Base-by-base conservation (phyloP, 2,888 invertebrate species). In the Bombylius major region DNA sequence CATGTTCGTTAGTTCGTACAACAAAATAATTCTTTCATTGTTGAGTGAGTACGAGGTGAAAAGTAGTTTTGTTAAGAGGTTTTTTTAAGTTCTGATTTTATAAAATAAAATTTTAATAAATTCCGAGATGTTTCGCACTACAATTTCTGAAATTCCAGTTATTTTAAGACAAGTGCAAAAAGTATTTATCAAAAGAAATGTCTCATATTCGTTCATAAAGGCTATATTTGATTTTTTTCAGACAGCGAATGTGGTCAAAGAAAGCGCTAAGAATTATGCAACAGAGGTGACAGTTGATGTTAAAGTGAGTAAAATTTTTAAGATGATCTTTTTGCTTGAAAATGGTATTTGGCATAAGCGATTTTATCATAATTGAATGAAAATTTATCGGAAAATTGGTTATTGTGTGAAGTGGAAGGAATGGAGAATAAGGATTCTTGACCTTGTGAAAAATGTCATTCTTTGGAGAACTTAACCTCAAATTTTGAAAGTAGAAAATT, bases 211-310 rank as follows among this genome's bases (percentile, higher is more conserved):
- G 23, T 47, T 56, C 32, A 53, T 46, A 36, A 46, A 46, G 33
- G 31, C 46, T 14, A 53, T 56, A 23, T 45, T 46, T 56, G 53
- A 50, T 56, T 53, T 53, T 50, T 56, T 56, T 47, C 53, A 56
- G 53, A 56, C 56, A 45, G 3, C 23, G 13, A 49, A 47, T 33
- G 46, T 5, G 39, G 52, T 66, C 61, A 68, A 66, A 62, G 62
- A 67, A 59, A 67, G 66, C 61, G 65, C 63, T 58, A 66, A 70
- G 56, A 70, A 69, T 66, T 74, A 70, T 70, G 73, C 74, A 66
- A 74, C 74, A 58, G 73, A 73, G 62, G 74, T 72, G 42, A 70
- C 71, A 52, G 67, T 72, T 51, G 68, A 73, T 65, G 70, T 71
- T 62, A 72, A 73, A 63, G 74, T 74, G 64, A 71, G 72, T 58